Base-by-base conservation (phyloP, 1,140 invertebrate genomes). In the Thaumetopoea pityocampa region DNA sequence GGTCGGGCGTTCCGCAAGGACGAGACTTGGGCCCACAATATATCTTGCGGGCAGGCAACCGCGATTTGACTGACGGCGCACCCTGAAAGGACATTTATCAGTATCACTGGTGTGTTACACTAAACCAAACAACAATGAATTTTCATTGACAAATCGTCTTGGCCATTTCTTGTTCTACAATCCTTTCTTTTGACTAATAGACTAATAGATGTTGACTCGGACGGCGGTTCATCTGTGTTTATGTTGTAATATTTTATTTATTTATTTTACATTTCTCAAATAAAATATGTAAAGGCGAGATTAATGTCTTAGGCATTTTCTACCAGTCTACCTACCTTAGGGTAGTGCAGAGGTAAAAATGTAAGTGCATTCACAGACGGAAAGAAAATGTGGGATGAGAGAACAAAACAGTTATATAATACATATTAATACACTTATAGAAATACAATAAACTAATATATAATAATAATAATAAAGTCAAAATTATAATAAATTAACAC, bases 41-140 rank as follows among this genome's bases (percentile, higher is more conserved):
- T 79, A 83, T 83, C 76, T 83, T 77, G 72, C 60, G 68, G 71
- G 63, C 69, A 77, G 62, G 72, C 74, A 79, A 79, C 79, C 79
- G 68, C 79, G 74, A 68, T 79, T 77, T 83, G 76, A 80, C 72
- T 74, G 79, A 80, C 79, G 73, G 73, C 66, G 62, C 59, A 51
- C 68, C 67, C 71, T 83, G 79, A 83, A 79, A 79, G 79, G 76
- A 77, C 76, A 83, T 80, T 79, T 77, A 83, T 83, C 79, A 78
- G 73, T 60, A 68, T 81, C 76, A 76, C 72, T 73, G 76, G 67
- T 63, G 73, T 74, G 77, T 76, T 78, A 79, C 74, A 73, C 68
- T 76, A 73, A 72, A 80, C 68, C 79, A 79, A 83, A 83, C 74
- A 80, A 79, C 77, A 81, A 79, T 83, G 79, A 79, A 83, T 81